A percentile compares a stretch with the other conserved stretches of the same genome.
phyloP scores from a whole-genome alignment of 2,797 vertebrate genomes.

The Muscicapa striata region DNA sequence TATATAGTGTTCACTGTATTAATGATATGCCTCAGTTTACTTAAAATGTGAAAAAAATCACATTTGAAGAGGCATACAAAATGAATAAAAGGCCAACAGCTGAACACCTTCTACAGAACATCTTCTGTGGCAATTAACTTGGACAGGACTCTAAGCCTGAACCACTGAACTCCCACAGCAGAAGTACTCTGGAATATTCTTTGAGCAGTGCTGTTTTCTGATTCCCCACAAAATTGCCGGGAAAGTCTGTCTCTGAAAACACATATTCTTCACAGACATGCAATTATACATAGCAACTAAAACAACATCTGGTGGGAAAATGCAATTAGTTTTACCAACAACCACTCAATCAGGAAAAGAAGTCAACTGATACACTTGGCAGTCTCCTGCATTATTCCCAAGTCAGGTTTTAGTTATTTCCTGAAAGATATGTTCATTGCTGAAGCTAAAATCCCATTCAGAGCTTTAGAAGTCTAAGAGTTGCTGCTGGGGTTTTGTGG shows the following conservation, averaged over 20 bases:
- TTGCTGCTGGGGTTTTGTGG: background rate
- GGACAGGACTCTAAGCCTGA: background rate
- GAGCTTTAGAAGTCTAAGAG: background rate
- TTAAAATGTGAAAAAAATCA: background rate
- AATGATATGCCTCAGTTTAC: background rate
- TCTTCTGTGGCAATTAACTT: background rate
- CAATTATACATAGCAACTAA: background rate
- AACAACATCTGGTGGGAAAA: background rate
- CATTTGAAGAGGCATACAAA: background rate
- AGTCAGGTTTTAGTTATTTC: slow-evolving; percentile 16
- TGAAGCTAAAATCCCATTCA: slow-evolving; percentile 8
- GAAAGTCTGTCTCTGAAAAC: background rate
- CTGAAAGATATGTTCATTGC: background rate
- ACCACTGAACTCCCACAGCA: background rate
- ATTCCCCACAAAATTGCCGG: background rate
- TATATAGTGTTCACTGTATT: background rate
- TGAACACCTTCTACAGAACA: background rate
- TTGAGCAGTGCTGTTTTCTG: background rate
- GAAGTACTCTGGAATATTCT: background rate
- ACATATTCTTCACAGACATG: background rate
- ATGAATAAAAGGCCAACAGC: background rate
- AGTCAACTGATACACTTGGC: slow-evolving; percentile 12
- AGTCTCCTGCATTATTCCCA: background rate
- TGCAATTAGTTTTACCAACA: slow-evolving; percentile 10
- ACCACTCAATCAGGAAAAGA: background rate